Conservation (phyloP, 2,797 vertebrate species). For the Sardinella longiceps region DNA sequence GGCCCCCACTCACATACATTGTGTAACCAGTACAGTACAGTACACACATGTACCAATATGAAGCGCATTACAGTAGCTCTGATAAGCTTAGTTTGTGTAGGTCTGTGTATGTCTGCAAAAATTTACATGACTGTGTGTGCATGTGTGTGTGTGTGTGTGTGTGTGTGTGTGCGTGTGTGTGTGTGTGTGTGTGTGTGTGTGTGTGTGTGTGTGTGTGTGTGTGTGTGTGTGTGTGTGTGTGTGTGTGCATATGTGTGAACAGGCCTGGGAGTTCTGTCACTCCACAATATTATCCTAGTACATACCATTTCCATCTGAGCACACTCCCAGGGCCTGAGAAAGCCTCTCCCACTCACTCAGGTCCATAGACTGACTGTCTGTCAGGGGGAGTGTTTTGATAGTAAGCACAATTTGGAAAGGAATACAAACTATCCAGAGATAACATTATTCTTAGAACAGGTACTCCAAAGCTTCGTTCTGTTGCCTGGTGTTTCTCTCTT, state of each 20-base stretch:
- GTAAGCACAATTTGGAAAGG: background rate
- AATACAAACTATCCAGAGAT: background rate
- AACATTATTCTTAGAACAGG: conserved; percentile 14
- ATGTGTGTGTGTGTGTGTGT: too few species aligned
- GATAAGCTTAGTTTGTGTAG: background rate
- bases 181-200: background rate
- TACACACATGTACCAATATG: too few species aligned
- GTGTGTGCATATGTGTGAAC: background rate
- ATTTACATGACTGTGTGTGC: too few species aligned
- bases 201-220: background rate
- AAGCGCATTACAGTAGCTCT: too few species aligned
- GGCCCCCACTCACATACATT: too few species aligned
- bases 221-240: conserved; percentile 1
- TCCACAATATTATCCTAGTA: conserved; percentile 17
- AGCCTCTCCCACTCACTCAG: background rate
- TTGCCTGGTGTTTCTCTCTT: background rate
- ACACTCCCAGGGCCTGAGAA: background rate
- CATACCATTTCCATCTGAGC: background rate
- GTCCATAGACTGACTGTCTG: background rate
- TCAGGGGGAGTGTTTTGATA: background rate
- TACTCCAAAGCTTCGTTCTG: background rate
- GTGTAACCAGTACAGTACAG: background rate
- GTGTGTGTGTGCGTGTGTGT: background rate
- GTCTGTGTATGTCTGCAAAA: too few species aligned
- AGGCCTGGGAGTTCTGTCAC: background rate